Conservation (phyloP, 1,140 invertebrate genomes). For the Campodea augens region DNA sequence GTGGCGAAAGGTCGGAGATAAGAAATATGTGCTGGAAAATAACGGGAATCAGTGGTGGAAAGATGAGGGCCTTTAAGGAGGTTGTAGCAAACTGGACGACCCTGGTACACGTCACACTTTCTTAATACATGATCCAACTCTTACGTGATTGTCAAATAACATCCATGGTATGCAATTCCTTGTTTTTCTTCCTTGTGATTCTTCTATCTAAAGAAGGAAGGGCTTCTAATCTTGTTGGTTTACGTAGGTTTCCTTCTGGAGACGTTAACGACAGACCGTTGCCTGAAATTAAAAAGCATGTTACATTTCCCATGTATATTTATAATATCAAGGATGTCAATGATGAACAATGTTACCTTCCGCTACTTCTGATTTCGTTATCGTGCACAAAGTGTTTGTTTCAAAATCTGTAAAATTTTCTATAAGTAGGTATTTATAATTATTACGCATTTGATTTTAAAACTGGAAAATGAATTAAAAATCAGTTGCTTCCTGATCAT, state of each 20-base stretch:
- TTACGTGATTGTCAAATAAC: conserved; percentile 13
- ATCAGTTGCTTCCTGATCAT: too few relatives aligned
- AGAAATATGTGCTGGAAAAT: too few relatives aligned
- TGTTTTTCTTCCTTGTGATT: conserved; percentile 14
- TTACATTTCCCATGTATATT: neutral
- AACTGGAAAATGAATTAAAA: too few relatives aligned
- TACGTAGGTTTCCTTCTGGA: conserved; percentile 10
- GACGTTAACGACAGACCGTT: neutral
- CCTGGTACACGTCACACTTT: neutral
- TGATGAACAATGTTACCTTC: neutral
- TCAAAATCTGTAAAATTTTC: neutral
- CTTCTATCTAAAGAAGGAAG: conserved; percentile 15
- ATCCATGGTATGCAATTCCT: conserved; percentile 15
- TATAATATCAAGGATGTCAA: neutral
- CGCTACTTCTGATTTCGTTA: neutral
- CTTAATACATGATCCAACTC: conserved; percentile 19
- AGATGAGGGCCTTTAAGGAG: neutral
- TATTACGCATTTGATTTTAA: too few relatives aligned
- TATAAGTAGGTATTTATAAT: neutral
- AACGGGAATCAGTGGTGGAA: too few relatives aligned
- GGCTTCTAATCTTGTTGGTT: conserved; percentile 20
- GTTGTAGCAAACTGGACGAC: neutral
- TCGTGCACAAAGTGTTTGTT: neutral
- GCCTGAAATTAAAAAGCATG: neutral
- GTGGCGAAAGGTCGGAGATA: too few relatives aligned